phyloP scores from a whole-genome alignment of 2,797 vertebrate species.

The Sebastes reedi region DNA sequence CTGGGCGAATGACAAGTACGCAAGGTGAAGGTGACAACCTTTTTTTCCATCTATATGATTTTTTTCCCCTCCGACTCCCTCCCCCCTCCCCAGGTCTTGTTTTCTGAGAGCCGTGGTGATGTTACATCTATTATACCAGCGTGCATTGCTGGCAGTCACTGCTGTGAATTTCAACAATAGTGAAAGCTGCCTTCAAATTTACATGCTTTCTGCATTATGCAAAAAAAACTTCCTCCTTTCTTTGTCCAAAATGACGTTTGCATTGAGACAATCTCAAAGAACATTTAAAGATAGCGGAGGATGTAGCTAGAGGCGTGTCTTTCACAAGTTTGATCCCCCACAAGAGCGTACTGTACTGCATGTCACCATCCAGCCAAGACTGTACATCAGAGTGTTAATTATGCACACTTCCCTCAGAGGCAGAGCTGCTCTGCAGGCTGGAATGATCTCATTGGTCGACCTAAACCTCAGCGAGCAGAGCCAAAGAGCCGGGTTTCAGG shows the following conservation, averaged over 20 bases:
- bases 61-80: slow-evolving; percentile 52
- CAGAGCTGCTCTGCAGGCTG: slow-evolving; percentile 33
- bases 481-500: neutral
- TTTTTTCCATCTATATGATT: slow-evolving; percentile 85
- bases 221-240: neutral
- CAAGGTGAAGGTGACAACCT: slow-evolving; percentile 96
- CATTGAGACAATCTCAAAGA: neutral
- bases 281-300: neutral
- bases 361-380: slow-evolving; percentile 36
- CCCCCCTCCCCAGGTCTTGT: slow-evolving; percentile 41
- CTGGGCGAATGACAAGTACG: slow-evolving; percentile 93
- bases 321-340: slow-evolving; percentile 23
- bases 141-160: slow-evolving; percentile 13
- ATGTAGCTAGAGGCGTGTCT: neutral
- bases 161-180: slow-evolving; percentile 34
- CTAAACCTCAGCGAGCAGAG: slow-evolving; percentile 11
- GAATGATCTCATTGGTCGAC: slow-evolving; percentile 15
- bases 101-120: slow-evolving; percentile 52
- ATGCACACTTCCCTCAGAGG: slow-evolving; percentile 49
- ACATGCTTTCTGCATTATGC: slow-evolving; percentile 47
- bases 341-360: neutral
- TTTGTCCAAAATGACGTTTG: slow-evolving; percentile 28
- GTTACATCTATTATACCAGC: slow-evolving; percentile 51
- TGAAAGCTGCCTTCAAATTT: slow-evolving; percentile 38
- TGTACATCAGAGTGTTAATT: slow-evolving; percentile 52